A percentile compares a stretch with the other conserved stretches of the same genome.
phyloP scores from a whole-genome alignment of 2,888 invertebrate genomes.

The Eupithecia insigniata region DNA sequence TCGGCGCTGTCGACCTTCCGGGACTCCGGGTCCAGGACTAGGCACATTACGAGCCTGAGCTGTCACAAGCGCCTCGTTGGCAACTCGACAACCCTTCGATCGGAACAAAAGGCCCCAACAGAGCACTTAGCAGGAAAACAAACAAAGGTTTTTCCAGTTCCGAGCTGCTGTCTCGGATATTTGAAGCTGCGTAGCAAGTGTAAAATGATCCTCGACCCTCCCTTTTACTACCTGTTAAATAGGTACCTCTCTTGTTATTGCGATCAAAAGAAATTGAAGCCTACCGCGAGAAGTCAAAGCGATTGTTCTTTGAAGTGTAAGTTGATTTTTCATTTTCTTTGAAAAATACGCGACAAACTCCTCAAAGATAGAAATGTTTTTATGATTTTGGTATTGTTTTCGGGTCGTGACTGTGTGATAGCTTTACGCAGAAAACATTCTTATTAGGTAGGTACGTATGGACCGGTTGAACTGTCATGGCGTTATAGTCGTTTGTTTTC shows the following conservation, averaged over 20 bases:
- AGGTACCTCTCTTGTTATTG: conserved; percentile 24
- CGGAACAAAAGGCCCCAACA: conserved; percentile 33
- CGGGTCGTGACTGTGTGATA: neutral
- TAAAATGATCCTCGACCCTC: conserved; percentile 32
- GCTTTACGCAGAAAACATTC: neutral
- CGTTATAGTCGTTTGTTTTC: neutral
- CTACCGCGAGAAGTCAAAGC: conserved; percentile 9
- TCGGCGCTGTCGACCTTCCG: conserved; percentile 34
- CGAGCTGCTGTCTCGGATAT: conserved; percentile 26
- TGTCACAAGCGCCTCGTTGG: conserved; percentile 32
- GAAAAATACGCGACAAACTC: neutral
- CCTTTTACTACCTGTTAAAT: conserved; percentile 31
- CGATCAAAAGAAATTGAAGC: conserved; percentile 25
- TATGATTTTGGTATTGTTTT: neutral
- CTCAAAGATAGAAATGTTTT: neutral
- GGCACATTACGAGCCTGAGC: conserved; percentile 27
- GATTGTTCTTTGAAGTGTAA: conserved; percentile 12
- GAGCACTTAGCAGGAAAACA: conserved; percentile 38
- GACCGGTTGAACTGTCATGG: no score
- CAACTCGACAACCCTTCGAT: conserved; percentile 25
- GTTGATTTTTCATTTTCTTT: neutral
- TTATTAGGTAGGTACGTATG: no score
- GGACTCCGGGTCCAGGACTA: conserved; percentile 14
- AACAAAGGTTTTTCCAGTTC: conserved; percentile 38
- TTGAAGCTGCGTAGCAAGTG: conserved; percentile 37